These are phyloP conservation scores for Ameiurus melas DNA, from an alignment of 2,113 vertebrate genomes.

Conservation along the genomic window DNA sequence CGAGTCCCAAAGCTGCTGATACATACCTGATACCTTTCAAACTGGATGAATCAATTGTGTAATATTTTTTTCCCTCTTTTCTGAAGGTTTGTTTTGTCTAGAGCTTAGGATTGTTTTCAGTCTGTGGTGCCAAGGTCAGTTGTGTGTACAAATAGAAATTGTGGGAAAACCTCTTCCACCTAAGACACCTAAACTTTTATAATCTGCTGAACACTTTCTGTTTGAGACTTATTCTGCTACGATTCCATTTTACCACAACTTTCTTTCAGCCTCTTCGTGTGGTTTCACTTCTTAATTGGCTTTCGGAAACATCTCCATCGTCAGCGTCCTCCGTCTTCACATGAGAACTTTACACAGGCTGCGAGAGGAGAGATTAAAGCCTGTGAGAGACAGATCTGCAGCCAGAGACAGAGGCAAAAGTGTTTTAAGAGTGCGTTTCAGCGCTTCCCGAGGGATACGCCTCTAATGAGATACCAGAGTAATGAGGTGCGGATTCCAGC, in stretches of 20 bases:
- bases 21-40: background rate
- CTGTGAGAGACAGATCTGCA: constrained; percentile 61
- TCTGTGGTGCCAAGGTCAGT: background rate
- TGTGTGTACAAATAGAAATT: background rate
- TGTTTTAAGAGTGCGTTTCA: constrained; percentile 64
- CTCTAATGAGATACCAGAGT: constrained; percentile 75
- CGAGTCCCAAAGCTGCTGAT: background rate
- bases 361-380: constrained; percentile 60
- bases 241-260: constrained; percentile 1
- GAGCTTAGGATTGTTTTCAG: background rate
- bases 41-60: background rate
- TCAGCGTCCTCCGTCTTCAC: constrained; percentile 29
- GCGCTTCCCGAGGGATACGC: constrained; percentile 62
- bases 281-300: constrained; percentile 51
- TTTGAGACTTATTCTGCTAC: background rate
- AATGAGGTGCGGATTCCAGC: constrained; percentile 77
- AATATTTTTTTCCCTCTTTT: background rate
- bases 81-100: background rate
- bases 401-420: constrained; percentile 63
- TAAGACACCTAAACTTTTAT: background rate
- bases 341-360: constrained; percentile 59
- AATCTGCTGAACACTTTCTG: background rate
- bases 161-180: background rate
- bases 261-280: constrained; percentile 33
- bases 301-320: constrained; percentile 43